Evolutionary conservation across 1,140 invertebrate genomes (phyloP).

Genomic region (Gryllus bimaculatus): DNA sequence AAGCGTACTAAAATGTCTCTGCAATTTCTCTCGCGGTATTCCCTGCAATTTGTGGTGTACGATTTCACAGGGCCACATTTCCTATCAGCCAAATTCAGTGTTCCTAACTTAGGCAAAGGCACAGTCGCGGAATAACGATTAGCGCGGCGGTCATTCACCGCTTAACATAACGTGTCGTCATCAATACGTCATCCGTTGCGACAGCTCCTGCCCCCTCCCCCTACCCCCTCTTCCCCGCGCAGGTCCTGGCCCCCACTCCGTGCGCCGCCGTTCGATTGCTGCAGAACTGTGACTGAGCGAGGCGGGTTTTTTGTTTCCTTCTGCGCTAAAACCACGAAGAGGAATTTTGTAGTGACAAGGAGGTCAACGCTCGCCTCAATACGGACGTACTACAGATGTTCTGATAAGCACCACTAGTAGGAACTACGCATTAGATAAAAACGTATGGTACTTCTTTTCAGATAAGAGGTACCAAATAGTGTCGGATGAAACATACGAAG

Average conservation of each 20-base stretch:
- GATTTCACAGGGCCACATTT: too few species aligned
- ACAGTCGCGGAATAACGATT: background rate
- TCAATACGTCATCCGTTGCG: constrained; percentile 3
- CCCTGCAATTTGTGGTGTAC: too few species aligned
- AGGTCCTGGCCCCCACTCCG: background rate
- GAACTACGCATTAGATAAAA: too few species aligned
- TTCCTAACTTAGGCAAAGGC: background rate
- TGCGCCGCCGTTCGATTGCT: background rate
- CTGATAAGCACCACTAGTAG: too few species aligned
- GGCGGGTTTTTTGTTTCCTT: background rate
- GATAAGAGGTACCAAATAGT: too few species aligned
- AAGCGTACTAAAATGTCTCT: too few species aligned
- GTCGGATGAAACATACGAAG: too few species aligned
- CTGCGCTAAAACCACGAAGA: background rate
- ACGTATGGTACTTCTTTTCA: too few species aligned
- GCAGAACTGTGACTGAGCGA: background rate
- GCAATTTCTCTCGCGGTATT: too few species aligned
- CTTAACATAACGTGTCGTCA: background rate
- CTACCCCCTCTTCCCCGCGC: too few species aligned
- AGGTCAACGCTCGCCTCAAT: background rate
- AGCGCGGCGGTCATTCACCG: background rate
- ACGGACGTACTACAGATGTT: background rate
- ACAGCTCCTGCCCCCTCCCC: background rate
- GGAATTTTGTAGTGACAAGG: background rate
- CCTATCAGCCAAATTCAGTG: too few species aligned